These are phyloP conservation scores for Acanthoscelides obtectus DNA, from an alignment of 2,888 invertebrate species.

Conservation along the genomic window DNA sequence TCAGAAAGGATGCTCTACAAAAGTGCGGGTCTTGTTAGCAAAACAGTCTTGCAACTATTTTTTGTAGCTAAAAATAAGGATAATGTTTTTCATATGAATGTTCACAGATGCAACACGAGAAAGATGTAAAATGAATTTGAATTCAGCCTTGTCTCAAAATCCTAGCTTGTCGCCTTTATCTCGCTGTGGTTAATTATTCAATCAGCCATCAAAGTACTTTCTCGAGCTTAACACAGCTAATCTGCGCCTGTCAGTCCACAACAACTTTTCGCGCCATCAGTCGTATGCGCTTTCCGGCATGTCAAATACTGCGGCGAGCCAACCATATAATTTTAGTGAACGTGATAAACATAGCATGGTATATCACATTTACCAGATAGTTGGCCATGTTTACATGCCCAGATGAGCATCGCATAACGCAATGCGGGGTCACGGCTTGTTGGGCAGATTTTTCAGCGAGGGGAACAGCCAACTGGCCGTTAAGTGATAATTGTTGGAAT, in stretches of 20 bases:
- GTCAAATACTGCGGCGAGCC: not conserved
- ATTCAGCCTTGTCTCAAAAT: too few species aligned
- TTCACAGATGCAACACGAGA: too few species aligned
- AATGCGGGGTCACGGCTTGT: not conserved
- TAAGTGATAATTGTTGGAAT: not conserved
- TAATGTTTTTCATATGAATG: too few species aligned
- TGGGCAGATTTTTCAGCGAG: not conserved
- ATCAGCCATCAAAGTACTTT: too few species aligned
- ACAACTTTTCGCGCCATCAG: not conserved
- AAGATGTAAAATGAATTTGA: too few species aligned
- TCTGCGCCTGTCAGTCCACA: not conserved
- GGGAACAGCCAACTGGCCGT: conserved; percentile 4
- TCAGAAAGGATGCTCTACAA: too few species aligned
- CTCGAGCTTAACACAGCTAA: too few species aligned
- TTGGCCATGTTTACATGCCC: conserved; percentile 1
- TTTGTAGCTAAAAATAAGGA: too few species aligned
- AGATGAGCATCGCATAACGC: not conserved
- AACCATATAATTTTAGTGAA: conserved; percentile 16
- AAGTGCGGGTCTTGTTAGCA: too few species aligned
- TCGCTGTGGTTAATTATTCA: too few species aligned
- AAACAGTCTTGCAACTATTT: too few species aligned
- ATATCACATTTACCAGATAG: conserved; percentile 13
- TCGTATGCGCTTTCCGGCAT: not conserved
- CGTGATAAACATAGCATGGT: conserved; percentile 13
- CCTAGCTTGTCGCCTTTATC: too few species aligned